These are phyloP conservation scores for Crambe crambe DNA, from an alignment of 37 sponge, comb jelly and placozoan genomes.

Conservation along the genomic window DNA sequence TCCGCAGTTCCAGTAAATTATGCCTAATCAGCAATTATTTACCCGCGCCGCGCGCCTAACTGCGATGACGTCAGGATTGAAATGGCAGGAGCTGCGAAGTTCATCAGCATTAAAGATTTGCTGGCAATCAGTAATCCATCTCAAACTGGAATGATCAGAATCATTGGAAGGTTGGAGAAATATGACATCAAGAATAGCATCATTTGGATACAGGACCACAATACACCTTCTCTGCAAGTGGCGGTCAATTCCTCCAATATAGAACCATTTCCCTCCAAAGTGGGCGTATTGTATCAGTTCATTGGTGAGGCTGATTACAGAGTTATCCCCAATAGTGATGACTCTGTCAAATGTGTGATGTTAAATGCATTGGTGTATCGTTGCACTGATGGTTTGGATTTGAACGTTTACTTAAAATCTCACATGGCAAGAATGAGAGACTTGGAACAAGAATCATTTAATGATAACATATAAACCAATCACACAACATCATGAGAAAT, in stretches of 20 bases:
- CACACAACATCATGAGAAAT: background rate
- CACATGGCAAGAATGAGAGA: slow-evolving; percentile 23
- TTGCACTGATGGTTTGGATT: slow-evolving; percentile 30
- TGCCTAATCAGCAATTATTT: too few species aligned
- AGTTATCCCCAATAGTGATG: background rate
- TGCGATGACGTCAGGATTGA: too few species aligned
- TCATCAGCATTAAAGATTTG: slow-evolving; percentile 20
- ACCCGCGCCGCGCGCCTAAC: too few species aligned
- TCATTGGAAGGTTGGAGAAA: slow-evolving; percentile 8
- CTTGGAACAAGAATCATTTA: background rate
- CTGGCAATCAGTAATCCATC: slow-evolving; percentile 1
- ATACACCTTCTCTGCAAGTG: slow-evolving; percentile 4
- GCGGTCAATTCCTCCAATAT: slow-evolving; percentile 26
- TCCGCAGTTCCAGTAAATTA: too few species aligned
- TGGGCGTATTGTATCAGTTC: slow-evolving; percentile 29
- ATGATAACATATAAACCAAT: background rate
- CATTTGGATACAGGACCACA: slow-evolving; percentile 16
- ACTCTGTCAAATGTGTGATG: background rate
- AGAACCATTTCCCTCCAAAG: slow-evolving; percentile 39
- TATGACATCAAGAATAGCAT: slow-evolving; percentile 13
- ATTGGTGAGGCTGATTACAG: slow-evolving; percentile 45
- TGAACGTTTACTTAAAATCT: slow-evolving; percentile 20
- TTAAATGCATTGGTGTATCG: slow-evolving; percentile 22
- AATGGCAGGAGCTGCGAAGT: too few species aligned
- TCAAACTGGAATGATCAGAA: slow-evolving; percentile 8